phyloP scores from a whole-genome alignment of 2,797 vertebrate genomes.

The Uromys caudimaculatus region DNA sequence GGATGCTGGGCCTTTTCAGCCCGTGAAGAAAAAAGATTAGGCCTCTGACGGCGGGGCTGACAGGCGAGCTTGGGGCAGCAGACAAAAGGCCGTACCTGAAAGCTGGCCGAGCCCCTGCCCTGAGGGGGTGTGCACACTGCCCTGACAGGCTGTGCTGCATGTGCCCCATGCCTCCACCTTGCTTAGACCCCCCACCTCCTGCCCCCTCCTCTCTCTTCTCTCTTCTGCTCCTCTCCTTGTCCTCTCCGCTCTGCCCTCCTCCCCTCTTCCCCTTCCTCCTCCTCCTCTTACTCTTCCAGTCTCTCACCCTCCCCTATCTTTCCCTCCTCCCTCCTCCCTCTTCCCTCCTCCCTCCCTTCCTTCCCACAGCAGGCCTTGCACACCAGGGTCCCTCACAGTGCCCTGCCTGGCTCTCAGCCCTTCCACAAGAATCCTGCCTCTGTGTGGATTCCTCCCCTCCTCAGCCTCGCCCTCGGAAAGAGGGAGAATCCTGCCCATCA shows the following conservation, averaged over 20 bases:
- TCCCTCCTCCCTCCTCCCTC: too few species aligned
- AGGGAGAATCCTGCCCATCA: not conserved
- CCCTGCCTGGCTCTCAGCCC: slow-evolving; percentile 11
- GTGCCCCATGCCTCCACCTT: not conserved
- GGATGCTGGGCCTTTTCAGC: slow-evolving; percentile 90
- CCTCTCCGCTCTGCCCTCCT: too few species aligned
- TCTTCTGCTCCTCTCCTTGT: rapidly evolving
- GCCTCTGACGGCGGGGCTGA: slow-evolving; percentile 92
- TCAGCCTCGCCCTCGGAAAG: not conserved
- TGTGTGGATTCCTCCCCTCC: not conserved
- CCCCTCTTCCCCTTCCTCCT: rapidly evolving
- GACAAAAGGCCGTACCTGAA: slow-evolving; percentile 93
- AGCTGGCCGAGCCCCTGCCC: slow-evolving; percentile 82
- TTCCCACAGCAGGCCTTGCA: not conserved
- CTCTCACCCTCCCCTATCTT: rapidly evolving
- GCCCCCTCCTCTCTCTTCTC: not conserved
- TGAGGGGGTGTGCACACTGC: slow-evolving; percentile 77
- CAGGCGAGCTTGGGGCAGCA: slow-evolving; percentile 89
- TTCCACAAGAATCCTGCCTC: not conserved
- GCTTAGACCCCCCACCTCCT: not conserved
- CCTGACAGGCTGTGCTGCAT: slow-evolving; percentile 77
- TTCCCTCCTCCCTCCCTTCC: not conserved
- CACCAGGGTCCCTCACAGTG: not conserved
- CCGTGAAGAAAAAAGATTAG: slow-evolving; percentile 90
- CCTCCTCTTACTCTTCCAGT: too few species aligned